Evolutionary conservation across 2,888 invertebrate genomes (phyloP).

Genomic region (Myopa tessellatipennis): DNA sequence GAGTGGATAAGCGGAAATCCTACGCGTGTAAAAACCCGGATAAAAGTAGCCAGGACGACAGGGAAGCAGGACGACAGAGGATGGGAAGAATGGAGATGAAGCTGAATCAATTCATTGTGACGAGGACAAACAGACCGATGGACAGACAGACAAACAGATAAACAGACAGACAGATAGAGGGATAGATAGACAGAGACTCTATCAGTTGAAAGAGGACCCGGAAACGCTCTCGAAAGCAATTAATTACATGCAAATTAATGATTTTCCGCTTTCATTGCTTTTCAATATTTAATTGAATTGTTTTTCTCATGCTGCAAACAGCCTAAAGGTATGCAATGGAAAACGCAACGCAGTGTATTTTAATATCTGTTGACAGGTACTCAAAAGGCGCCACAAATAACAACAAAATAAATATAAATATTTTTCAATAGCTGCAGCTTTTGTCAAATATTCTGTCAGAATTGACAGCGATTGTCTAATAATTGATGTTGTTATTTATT

Average conservation of each 20-base stretch:
- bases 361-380: neutral
- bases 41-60: neutral
- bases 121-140: no score
- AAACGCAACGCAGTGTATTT: neutral
- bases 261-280: conserved; percentile 34
- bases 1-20: no score
- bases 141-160: neutral
- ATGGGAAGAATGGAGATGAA: no score
- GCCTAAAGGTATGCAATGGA: conserved; percentile 39
- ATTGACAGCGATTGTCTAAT: neutral
- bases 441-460: neutral
- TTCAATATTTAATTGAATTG: conserved; percentile 37
- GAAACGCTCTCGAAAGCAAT: conserved; percentile 5
- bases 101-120: no score
- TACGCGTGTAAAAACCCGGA: no score
- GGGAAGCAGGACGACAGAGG: neutral
- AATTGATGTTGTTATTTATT: neutral
- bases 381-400: conserved; percentile 7
- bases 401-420: conserved; percentile 12
- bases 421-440: neutral
- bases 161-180: neutral
- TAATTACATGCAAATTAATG: conserved; percentile 30
- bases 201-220: neutral
- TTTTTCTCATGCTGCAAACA: conserved; percentile 10
- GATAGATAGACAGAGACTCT: neutral